These are phyloP conservation scores for Colossoma macropomum DNA, from an alignment of 2,113 vertebrate genomes.

Conservation along the genomic window DNA sequence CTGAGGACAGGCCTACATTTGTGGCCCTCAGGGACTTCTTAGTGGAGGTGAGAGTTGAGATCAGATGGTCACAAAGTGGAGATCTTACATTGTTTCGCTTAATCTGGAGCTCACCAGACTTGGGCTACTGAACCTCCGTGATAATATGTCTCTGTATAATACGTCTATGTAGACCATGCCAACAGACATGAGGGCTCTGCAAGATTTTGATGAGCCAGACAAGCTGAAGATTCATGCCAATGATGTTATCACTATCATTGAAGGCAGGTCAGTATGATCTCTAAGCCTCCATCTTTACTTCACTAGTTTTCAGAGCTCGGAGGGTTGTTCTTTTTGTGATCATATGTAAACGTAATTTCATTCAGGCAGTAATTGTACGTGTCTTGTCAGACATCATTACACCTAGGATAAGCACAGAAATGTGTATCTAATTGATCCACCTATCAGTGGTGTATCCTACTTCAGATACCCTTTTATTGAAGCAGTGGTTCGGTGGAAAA, in stretches of 20 bases:
- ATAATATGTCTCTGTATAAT: slow-evolving; percentile 3
- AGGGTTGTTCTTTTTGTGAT: too few relatives aligned
- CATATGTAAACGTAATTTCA: too few relatives aligned
- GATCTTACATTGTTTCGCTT: not conserved
- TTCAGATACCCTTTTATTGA: too few relatives aligned
- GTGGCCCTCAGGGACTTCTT: slow-evolving; percentile 93
- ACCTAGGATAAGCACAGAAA: too few relatives aligned
- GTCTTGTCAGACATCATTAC: too few relatives aligned
- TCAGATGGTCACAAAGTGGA: not conserved
- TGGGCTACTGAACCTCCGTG: too few relatives aligned
- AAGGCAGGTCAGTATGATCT: slow-evolving; percentile 86
- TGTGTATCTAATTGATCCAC: too few relatives aligned
- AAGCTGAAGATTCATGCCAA: slow-evolving; percentile 94
- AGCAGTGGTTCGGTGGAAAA: too few relatives aligned
- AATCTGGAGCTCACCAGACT: not conserved
- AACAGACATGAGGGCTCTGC: slow-evolving; percentile 95
- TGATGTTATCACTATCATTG: slow-evolving; percentile 96
- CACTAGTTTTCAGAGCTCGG: too few relatives aligned
- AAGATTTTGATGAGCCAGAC: slow-evolving; percentile 94
- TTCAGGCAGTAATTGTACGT: too few relatives aligned
- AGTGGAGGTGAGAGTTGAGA: slow-evolving; percentile 83
- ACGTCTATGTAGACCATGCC: slow-evolving; percentile 85
- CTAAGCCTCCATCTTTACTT: not conserved
- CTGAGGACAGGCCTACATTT: slow-evolving; percentile 94
- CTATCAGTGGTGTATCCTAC: too few relatives aligned